Evolutionary conservation across 2,113 vertebrate genomes (phyloP).

Genomic region (Scopus umbretta): DNA sequence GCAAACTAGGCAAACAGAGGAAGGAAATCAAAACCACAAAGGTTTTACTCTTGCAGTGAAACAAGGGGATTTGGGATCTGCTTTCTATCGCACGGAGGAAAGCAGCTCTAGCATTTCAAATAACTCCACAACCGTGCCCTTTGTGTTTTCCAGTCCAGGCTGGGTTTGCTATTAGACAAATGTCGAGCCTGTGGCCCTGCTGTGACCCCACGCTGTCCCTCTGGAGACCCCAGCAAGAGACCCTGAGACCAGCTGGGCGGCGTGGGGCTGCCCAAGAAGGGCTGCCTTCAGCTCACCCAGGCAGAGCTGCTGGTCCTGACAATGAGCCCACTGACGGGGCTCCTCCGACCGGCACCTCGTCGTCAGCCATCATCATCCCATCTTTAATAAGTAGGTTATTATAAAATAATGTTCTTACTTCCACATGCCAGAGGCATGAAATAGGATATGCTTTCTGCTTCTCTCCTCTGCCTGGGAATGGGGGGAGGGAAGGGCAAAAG

Average conservation of each 20-base stretch:
- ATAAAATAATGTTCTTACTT: neutral
- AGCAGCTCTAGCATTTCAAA: neutral
- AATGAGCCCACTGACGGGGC: neutral
- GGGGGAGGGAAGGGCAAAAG: neutral
- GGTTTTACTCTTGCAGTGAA: neutral
- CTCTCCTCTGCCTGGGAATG: neutral
- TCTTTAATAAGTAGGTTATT: conserved; percentile 16
- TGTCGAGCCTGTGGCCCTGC: neutral
- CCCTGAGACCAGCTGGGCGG: rapidly evolving
- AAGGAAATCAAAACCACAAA: neutral
- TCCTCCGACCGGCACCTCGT: neutral
- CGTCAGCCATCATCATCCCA: neutral
- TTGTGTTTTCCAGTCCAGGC: neutral
- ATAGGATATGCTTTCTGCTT: neutral
- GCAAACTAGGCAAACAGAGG: neutral
- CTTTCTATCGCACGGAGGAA: neutral
- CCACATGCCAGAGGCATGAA: conserved; percentile 16
- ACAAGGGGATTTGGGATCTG: neutral
- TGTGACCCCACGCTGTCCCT: neutral
- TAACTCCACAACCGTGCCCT: neutral
- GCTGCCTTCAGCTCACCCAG: rapidly evolving
- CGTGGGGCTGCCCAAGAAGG: neutral
- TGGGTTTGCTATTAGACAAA: neutral
- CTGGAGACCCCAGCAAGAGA: neutral
- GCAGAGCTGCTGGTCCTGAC: neutral